A percentile compares a stretch with the other conserved stretches of the same genome.
phyloP scores from a whole-genome alignment of 2,113 vertebrate genomes.

The Helogale parvula region DNA sequence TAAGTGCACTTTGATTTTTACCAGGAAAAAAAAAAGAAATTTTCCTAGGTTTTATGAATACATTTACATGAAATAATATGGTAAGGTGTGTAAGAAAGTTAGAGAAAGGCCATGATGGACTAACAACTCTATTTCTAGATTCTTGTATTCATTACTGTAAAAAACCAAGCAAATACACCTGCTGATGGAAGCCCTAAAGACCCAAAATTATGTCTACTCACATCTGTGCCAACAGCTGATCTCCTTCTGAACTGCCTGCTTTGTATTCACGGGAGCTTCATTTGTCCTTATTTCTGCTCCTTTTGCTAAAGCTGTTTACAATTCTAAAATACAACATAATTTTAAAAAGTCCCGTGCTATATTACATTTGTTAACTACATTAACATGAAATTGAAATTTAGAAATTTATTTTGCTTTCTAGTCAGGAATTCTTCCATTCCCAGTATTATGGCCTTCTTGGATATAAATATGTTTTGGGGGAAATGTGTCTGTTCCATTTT shows the following conservation, averaged over 20 bases:
- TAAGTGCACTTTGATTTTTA: conserved; percentile 35
- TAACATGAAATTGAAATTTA: conserved; percentile 38
- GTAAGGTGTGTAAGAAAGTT: conserved; percentile 16
- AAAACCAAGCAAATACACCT: conserved; percentile 58
- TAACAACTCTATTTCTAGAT: conserved; percentile 57
- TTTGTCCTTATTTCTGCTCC: conserved; percentile 70
- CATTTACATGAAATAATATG: conserved; percentile 52
- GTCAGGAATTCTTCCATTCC: conserved; percentile 24
- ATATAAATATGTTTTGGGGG: conserved; percentile 2
- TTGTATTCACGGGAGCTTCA: conserved; percentile 67
- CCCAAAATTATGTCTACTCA: conserved; percentile 52
- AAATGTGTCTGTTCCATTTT: neutral
- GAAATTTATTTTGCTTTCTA: conserved; percentile 61
- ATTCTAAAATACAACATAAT: conserved; percentile 63
- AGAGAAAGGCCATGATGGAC: conserved; percentile 28
- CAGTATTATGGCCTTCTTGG: neutral
- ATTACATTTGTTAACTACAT: conserved; percentile 52
- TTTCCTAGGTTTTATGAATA: conserved; percentile 37
- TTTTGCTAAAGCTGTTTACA: conserved; percentile 70
- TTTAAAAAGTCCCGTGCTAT: conserved; percentile 47
- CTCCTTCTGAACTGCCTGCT: conserved; percentile 57
- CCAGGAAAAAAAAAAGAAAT: neutral
- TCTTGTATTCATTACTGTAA: conserved; percentile 52
- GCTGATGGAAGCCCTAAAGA: conserved; percentile 65
- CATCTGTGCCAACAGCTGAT: conserved; percentile 71